phyloP scores from a whole-genome alignment of 2,113 vertebrate genomes.

The Megaptera novaeangliae region DNA sequence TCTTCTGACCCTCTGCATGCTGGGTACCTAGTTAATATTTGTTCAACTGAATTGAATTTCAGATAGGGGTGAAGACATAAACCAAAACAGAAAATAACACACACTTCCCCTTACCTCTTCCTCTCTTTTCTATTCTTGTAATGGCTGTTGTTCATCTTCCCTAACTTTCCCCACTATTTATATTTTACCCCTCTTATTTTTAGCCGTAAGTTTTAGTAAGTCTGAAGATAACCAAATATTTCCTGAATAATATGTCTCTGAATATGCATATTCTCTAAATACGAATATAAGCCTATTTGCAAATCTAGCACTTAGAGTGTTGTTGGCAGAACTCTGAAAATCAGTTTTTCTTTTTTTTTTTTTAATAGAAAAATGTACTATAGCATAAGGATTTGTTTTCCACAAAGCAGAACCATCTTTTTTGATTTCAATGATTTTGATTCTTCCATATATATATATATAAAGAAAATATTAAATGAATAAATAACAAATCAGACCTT shows the following conservation, averaged over 20 bases:
- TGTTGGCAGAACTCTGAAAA: conserved; percentile 66
- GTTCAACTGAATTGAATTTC: background rate
- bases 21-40: background rate
- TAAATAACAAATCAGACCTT: background rate
- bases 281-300: conserved; percentile 70
- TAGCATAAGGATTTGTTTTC: conserved; percentile 67
- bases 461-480: background rate
- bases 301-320: conserved; percentile 68
- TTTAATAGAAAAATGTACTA: conserved; percentile 66
- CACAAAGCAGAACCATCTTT: conserved; percentile 43
- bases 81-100: conserved; percentile 5
- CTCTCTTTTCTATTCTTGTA: background rate
- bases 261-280: conserved; percentile 77
- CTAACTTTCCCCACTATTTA: conserved; percentile 54
- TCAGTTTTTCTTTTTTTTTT: background rate
- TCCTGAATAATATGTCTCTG: conserved; percentile 72
- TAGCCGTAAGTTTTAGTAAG: conserved; percentile 62
- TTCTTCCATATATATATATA: background rate
- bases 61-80: background rate
- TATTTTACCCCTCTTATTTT: conserved; percentile 63
- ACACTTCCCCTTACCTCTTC: background rate
- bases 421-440: conserved; percentile 3
- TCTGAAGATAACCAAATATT: conserved; percentile 76
- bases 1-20: background rate
- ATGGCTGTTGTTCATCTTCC: background rate